Percentiles rank a stretch among this genome's conserved stretches.
These are phyloP conservation scores for Drosophila kokeensis DNA, from an alignment of 2,888 invertebrate species.

Conservation along the genomic window DNA sequence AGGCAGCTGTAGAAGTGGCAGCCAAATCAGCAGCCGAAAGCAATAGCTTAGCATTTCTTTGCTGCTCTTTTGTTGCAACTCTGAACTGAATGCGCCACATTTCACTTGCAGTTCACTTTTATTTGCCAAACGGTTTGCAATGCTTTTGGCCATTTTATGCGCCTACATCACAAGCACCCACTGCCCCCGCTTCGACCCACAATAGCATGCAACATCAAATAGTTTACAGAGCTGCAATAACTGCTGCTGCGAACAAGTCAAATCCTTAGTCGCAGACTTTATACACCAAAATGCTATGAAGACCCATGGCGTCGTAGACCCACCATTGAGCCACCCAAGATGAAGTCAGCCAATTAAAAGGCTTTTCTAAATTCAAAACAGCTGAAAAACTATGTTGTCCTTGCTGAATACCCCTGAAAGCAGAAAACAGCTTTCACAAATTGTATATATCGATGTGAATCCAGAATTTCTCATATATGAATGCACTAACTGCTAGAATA, in stretches of 20 bases:
- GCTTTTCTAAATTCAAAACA: conserved; percentile 4
- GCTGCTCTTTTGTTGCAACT: conserved; percentile 70
- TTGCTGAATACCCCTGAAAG: not conserved
- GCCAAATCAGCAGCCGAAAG: conserved; percentile 39
- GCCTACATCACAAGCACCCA: not conserved
- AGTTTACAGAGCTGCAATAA: conserved; percentile 4
- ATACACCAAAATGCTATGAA: conserved; percentile 35
- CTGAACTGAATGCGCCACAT: conserved; percentile 76
- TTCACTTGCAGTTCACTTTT: conserved; percentile 68
- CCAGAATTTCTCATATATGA: not conserved
- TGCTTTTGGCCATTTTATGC: conserved; percentile 41
- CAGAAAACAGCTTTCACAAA: not conserved
- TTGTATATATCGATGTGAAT: not conserved
- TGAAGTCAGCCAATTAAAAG: conserved; percentile 43
- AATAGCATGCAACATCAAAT: not conserved
- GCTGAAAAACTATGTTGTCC: not conserved
- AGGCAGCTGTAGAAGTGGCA: conserved; percentile 23
- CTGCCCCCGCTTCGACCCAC: not conserved
- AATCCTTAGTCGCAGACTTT: not conserved
- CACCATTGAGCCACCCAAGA: not conserved
- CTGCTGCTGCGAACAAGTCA: conserved; percentile 11
- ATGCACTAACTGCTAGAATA: not conserved
- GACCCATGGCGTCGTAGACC: conserved; percentile 6
- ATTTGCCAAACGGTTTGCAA: conserved; percentile 66
- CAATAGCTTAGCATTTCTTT: conserved; percentile 71